Percentiles rank a stretch among this genome's conserved stretches.
These are phyloP conservation scores for Vimba vimba DNA, from an alignment of 2,113 vertebrate genomes.

Conservation along the genomic window DNA sequence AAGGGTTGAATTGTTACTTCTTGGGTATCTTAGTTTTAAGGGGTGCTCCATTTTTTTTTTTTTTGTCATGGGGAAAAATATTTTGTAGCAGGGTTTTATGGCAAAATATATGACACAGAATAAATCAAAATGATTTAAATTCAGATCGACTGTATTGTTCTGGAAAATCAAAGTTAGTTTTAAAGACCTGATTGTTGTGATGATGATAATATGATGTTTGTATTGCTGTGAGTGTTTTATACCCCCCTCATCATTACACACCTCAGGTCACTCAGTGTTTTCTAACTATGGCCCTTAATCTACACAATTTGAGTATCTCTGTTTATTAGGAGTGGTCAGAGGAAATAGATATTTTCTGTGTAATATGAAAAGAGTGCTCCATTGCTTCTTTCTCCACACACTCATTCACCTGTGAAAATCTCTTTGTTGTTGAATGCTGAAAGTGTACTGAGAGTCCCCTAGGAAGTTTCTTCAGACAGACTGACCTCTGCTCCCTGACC, in stretches of 20 bases:
- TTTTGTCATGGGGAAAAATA: background rate
- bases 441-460: slow-evolving; percentile 38
- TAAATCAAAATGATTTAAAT: background rate
- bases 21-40: background rate
- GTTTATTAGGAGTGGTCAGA: background rate
- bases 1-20: background rate
- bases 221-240: background rate
- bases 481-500: slow-evolving; percentile 49
- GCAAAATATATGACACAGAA: background rate
- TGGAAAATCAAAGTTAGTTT: background rate
- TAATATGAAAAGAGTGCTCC: slow-evolving; percentile 18
- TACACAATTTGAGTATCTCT: background rate
- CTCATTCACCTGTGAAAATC: slow-evolving; percentile 39
- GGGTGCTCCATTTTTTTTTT: background rate
- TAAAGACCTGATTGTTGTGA: background rate
- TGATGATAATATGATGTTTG: background rate
- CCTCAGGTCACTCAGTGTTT: background rate
- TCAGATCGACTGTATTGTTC: background rate
- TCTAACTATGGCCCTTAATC: background rate
- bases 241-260: background rate
- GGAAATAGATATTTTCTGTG: slow-evolving; percentile 3
- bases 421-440: slow-evolving; percentile 47
- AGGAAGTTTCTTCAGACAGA: slow-evolving; percentile 50
- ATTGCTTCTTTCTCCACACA: slow-evolving; percentile 23
- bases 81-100: background rate